Evolutionary conservation across 2,888 invertebrate genomes (phyloP).

Genomic region (Drosophila incognita): DNA sequence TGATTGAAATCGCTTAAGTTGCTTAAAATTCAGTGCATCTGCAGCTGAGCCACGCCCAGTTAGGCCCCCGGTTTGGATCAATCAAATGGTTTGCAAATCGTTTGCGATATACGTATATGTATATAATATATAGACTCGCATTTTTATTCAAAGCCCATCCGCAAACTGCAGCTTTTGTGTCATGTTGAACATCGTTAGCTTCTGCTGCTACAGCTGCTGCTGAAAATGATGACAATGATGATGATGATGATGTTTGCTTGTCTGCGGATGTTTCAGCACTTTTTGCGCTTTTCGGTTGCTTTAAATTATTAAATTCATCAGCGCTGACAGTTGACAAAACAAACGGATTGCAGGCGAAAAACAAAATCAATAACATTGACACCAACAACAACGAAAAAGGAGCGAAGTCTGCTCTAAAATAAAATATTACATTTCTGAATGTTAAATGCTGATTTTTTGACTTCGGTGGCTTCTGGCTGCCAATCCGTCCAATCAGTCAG

Average conservation of each 20-base stretch:
- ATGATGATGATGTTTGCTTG: constrained; percentile 38
- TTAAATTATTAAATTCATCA: constrained; percentile 77
- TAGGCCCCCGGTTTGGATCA: constrained; percentile 33
- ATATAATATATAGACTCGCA: constrained; percentile 24
- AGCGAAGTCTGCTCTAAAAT: constrained; percentile 70
- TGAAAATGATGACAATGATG: constrained; percentile 25
- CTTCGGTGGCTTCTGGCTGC: constrained; percentile 30
- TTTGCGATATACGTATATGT: constrained; percentile 42
- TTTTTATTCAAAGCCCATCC: constrained; percentile 78
- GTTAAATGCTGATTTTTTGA: constrained; percentile 27
- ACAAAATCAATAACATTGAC: constrained; percentile 34
- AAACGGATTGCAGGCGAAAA: constrained; percentile 50
- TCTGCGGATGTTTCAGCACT: constrained; percentile 23
- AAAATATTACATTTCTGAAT: constrained; percentile 65
- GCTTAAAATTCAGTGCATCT: constrained; percentile 77
- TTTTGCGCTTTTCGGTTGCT: constrained; percentile 40
- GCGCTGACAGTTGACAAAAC: constrained; percentile 74
- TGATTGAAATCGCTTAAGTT: constrained; percentile 57
- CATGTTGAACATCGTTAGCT: constrained; percentile 64
- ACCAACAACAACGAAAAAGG: constrained; percentile 3
- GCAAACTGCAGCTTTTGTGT: constrained; percentile 77
- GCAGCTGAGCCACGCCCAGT: constrained; percentile 57
- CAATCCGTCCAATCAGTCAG: constrained; percentile 25
- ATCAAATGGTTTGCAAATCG: constrained; percentile 64
- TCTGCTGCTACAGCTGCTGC: constrained; percentile 20